These are phyloP conservation scores for Leuctra nigra DNA, from an alignment of 2,888 invertebrate genomes.

Conservation along the genomic window DNA sequence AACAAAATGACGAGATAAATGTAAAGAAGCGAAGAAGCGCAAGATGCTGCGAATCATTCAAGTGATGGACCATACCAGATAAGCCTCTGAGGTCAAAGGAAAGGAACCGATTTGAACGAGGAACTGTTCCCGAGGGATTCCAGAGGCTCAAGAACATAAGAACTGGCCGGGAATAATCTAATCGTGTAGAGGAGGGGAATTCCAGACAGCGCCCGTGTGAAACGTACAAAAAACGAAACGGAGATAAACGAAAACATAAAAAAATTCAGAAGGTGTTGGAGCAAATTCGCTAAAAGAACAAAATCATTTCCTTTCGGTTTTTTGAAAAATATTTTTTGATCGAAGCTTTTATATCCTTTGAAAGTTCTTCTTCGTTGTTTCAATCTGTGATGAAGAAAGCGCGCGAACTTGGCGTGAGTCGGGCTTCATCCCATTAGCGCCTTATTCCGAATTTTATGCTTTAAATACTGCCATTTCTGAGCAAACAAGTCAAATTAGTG, in stretches of 20 bases:
- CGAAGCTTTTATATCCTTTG: too few relatives aligned
- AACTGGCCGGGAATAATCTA: slow-evolving; percentile 12
- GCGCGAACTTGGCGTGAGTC: too few relatives aligned
- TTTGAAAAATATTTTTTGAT: not conserved
- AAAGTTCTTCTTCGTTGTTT: too few relatives aligned
- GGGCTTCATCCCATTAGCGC: too few relatives aligned
- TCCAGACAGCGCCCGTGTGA: slow-evolving; percentile 10
- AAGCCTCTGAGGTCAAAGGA: slow-evolving; percentile 15
- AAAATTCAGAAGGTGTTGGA: slow-evolving; percentile 12
- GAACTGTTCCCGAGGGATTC: slow-evolving; percentile 13
- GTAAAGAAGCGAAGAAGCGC: not conserved
- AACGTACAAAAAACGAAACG: slow-evolving; percentile 9
- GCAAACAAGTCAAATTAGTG: too few relatives aligned
- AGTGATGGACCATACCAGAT: slow-evolving; percentile 11
- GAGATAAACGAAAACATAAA: slow-evolving; percentile 9
- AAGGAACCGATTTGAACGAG: slow-evolving; percentile 7
- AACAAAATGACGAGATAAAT: slow-evolving; percentile 12
- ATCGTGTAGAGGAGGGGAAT: slow-evolving; percentile 8
- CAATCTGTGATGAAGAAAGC: too few relatives aligned
- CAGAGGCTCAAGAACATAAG: slow-evolving; percentile 9
- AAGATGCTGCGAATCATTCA: slow-evolving; percentile 8
- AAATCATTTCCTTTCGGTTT: slow-evolving; percentile 2
- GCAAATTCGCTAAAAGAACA: slow-evolving; percentile 1
- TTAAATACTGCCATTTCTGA: too few relatives aligned
- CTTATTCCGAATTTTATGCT: too few relatives aligned